Percentiles rank a stretch among this genome's conserved stretches.
phyloP scores from a whole-genome alignment of 2,888 invertebrate genomes.

The Stenotaenia linearis region DNA sequence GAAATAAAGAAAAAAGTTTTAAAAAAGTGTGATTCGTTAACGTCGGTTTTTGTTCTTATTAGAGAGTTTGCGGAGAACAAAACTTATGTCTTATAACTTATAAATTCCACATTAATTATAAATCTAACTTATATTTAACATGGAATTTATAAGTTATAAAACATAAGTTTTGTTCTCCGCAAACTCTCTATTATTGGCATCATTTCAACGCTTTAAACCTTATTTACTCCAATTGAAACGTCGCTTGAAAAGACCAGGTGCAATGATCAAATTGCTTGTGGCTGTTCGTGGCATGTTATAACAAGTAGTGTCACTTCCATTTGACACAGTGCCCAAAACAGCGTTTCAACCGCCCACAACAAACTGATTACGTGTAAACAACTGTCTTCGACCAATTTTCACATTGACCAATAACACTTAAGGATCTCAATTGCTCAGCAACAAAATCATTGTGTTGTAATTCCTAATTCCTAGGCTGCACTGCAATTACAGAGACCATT shows the following conservation, averaged over 20 bases:
- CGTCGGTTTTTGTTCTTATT: too few species aligned
- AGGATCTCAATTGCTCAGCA: too few species aligned
- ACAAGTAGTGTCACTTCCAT: slow-evolving; percentile 1
- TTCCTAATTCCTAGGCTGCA: not conserved
- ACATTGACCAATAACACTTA: not conserved
- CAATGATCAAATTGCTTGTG: not conserved
- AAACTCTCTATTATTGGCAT: too few species aligned
- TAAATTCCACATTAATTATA: too few species aligned
- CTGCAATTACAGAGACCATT: not conserved
- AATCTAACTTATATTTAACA: too few species aligned
- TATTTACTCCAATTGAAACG: not conserved
- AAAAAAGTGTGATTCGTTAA: too few species aligned
- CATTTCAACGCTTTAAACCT: not conserved
- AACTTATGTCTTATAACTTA: too few species aligned
- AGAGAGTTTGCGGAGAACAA: too few species aligned
- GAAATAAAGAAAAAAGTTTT: not conserved
- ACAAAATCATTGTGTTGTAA: not conserved
- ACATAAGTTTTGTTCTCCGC: too few species aligned
- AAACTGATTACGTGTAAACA: not conserved
- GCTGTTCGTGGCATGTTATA: not conserved
- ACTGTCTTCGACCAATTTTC: not conserved
- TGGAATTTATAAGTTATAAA: too few species aligned
- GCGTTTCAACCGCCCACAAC: not conserved
- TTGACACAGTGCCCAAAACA: not conserved
- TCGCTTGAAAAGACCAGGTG: not conserved